These are phyloP conservation scores for Rallus crepitans DNA, from an alignment of 2,797 vertebrate genomes.

Conservation along the genomic window DNA sequence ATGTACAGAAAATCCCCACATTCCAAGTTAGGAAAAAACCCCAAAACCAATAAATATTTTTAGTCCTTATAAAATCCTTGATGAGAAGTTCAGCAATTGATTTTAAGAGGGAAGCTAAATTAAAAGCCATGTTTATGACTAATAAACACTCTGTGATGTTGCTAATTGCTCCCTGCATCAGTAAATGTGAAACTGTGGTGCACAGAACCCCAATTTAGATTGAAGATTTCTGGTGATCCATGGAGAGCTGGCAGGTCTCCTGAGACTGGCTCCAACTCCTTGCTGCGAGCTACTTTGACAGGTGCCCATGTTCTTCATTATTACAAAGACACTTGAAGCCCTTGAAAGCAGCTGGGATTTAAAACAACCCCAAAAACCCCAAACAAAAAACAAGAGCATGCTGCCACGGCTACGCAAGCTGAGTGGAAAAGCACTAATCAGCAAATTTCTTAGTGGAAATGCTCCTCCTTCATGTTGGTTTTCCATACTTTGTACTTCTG, in stretches of 20 bases:
- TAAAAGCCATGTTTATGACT: conserved; percentile 31
- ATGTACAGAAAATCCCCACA: background rate
- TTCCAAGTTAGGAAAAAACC: background rate
- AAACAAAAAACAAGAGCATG: background rate
- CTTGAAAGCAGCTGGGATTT: conserved; percentile 48
- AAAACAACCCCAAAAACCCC: background rate
- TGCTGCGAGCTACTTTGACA: conserved; percentile 42
- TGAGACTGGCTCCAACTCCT: background rate
- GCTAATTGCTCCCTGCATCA: conserved; percentile 38
- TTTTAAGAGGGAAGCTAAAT: conserved; percentile 17
- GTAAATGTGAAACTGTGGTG: conserved; percentile 17
- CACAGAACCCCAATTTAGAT: background rate
- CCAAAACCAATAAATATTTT: conserved; percentile 4
- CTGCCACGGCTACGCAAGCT: background rate
- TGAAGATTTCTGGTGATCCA: conserved; percentile 43
- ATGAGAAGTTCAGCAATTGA: conserved; percentile 16
- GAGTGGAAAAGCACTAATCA: background rate
- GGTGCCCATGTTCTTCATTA: conserved; percentile 23
- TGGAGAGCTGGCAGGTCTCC: conserved; percentile 17
- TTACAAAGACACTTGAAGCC: conserved; percentile 3
- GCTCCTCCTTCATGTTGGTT: background rate
- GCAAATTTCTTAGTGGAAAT: background rate
- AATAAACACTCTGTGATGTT: background rate
- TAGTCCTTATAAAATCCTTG: background rate
- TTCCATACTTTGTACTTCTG: background rate